Evolutionary conservation across 2,797 vertebrate genomes (phyloP).

Genomic region (Synaphobranchus kaupii): DNA sequence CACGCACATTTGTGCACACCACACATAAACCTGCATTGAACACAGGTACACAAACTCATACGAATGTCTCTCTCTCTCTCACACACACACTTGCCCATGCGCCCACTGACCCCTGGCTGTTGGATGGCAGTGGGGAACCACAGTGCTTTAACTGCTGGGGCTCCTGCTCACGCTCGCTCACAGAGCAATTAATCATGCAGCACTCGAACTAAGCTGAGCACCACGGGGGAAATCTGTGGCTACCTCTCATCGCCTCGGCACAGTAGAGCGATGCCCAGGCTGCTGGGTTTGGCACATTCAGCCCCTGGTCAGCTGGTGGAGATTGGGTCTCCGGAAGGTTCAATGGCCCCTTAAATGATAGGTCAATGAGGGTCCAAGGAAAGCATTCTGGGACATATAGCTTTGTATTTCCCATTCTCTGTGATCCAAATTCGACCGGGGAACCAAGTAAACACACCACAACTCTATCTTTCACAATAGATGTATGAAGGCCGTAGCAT

Average conservation of each 20-base stretch:
- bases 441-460: neutral
- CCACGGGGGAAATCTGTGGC: neutral
- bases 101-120: neutral
- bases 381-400: neutral
- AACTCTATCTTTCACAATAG: neutral
- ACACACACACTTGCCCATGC: neutral
- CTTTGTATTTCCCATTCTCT: neutral
- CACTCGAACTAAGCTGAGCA: neutral
- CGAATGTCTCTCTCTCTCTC: neutral
- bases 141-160: neutral
- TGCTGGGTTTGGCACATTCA: neutral
- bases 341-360: neutral
- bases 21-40: neutral
- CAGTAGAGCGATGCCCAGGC: neutral
- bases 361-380: neutral
- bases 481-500: neutral
- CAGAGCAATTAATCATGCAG: conserved; percentile 21
- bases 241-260: neutral
- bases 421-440: neutral
- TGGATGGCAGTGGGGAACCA: neutral
- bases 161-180: neutral
- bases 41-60: neutral
- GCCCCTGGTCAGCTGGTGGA: conserved; percentile 16
- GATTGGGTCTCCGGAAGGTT: neutral
- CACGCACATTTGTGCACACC: too few species aligned